Base-by-base conservation (phyloP, 2,888 invertebrate genomes). In the Dusona sp. region DNA sequence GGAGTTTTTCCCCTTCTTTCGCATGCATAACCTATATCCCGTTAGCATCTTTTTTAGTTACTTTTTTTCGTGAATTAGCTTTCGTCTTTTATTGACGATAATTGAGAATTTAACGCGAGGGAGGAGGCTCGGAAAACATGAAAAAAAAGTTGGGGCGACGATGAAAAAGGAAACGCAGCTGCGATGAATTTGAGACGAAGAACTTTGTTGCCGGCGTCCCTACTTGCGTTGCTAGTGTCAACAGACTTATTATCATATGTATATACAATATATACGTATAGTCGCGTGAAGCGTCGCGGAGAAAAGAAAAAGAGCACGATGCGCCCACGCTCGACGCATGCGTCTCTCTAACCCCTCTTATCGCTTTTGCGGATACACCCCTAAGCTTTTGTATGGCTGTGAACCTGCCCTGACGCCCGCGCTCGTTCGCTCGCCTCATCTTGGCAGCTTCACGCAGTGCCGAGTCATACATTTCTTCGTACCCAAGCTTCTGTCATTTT, bases 321-420 rank as follows among this genome's bases (percentile, higher is more conserved):
- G 77, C 83, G 74, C 74, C 81, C 81, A 67, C 84, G 57, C 54
- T 73, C 72, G 57, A 82, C 86, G 87, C 87, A 88, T 88, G 88
- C 88, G 88, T 73, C 75, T n/a, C 57, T 57, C 51, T 42, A 48
- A 57, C 57, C 75, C 61, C 74, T 74, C 48, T 85, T 81, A 83
- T 85, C 84, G 75, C 85, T 79, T 73, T 72, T 51, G 51, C 72
- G 65, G 70, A 70, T 87, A 88, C 84, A 85, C 75, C 84, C 83
- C 85, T 85, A 85, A 67, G 72, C 81, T 83, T 81, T 81, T 79
- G 78, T 85, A 38, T 29, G 19, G 45, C 9, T 67, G 79, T 77
- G 75, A 67, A n/a, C 68, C 36, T 68, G 57, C 33, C n/a, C 45
- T 29, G 70, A 65, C 48, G 68, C 64, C 8, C 68, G 38, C 57